phyloP scores from a whole-genome alignment of 2,797 vertebrate genomes.

The Botia kubotai region DNA sequence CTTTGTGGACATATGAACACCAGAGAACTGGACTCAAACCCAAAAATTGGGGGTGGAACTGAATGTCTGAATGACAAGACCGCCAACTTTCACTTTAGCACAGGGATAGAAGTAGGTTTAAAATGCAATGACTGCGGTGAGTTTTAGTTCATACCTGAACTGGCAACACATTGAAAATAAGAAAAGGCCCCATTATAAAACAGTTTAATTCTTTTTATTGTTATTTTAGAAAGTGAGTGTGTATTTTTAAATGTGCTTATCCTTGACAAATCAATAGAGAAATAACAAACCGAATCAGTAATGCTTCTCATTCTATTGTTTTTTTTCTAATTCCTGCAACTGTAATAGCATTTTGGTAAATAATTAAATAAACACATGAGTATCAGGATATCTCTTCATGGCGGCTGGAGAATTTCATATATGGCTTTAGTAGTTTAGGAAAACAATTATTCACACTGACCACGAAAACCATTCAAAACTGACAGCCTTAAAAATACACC shows the following conservation, averaged over 20 bases:
- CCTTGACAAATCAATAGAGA: slow-evolving; percentile 29
- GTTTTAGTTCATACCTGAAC: background rate
- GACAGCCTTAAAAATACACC: slow-evolving; percentile 55
- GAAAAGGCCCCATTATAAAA: slow-evolving; percentile 3
- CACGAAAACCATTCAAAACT: slow-evolving; percentile 47
- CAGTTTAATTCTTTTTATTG: background rate
- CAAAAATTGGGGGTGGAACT: slow-evolving; percentile 38
- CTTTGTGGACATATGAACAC: slow-evolving; percentile 42
- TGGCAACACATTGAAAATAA: slow-evolving; percentile 11
- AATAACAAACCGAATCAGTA: slow-evolving; percentile 11
- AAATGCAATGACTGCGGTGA: slow-evolving; percentile 31
- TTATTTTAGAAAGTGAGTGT: slow-evolving; percentile 6
- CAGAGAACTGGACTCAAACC: slow-evolving; percentile 41
- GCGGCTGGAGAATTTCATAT: slow-evolving; percentile 10
- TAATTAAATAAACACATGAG: background rate
- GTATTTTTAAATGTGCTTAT: background rate
- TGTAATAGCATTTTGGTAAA: slow-evolving; percentile 56
- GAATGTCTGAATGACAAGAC: slow-evolving; percentile 21
- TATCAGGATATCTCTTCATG: no score
- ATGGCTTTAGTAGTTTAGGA: slow-evolving; percentile 19
- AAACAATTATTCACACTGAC: slow-evolving; percentile 31
- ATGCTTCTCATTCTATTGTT: slow-evolving; percentile 8
- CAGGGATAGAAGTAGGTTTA: slow-evolving; percentile 31
- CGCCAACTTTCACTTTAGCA: slow-evolving; percentile 49
- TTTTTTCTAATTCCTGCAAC: slow-evolving; percentile 45